A percentile compares a stretch with the other conserved stretches of the same genome.
Conservation (phyloP, 2,113 vertebrate genomes). For the Carassius gibelio region DNA sequence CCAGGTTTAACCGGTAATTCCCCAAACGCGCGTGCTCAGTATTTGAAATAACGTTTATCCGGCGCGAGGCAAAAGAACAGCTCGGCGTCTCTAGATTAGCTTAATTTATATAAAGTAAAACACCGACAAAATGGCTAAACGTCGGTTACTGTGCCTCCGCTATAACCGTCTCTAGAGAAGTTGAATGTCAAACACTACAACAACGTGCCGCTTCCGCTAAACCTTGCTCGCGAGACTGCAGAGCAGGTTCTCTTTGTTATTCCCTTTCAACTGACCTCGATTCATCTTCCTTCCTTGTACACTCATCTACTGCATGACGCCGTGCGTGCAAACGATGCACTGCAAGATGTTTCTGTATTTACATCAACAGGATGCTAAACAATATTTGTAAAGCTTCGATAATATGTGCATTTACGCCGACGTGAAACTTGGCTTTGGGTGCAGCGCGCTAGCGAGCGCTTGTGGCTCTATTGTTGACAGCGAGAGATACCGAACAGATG, state of each 20-base stretch:
- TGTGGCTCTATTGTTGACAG: conserved; percentile 26
- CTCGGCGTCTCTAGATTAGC: too few species aligned
- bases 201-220: conserved; percentile 55
- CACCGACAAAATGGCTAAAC: neutral
- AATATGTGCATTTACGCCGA: neutral
- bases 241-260: conserved; percentile 56
- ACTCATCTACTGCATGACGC: conserved; percentile 17
- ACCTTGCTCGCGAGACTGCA: conserved; percentile 54
- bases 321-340: neutral
- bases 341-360: conserved; percentile 1
- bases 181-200: conserved; percentile 47
- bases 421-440: conserved; percentile 24
- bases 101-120: neutral
- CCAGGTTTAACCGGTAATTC: conserved; percentile 37
- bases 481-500: neutral
- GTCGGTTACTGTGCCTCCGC: neutral
- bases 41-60: conserved; percentile 26
- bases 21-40: conserved; percentile 34
- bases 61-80: neutral
- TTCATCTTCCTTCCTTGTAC: conserved; percentile 44
- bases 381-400: neutral
- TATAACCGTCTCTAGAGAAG: conserved; percentile 16
- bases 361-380: neutral
- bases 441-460: conserved; percentile 5
- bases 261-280: conserved; percentile 36